Evolutionary conservation across 2,888 invertebrate genomes (phyloP), one percentile per base, ranked within the genome.

Genomic region (Corbicula japonica): DNA sequence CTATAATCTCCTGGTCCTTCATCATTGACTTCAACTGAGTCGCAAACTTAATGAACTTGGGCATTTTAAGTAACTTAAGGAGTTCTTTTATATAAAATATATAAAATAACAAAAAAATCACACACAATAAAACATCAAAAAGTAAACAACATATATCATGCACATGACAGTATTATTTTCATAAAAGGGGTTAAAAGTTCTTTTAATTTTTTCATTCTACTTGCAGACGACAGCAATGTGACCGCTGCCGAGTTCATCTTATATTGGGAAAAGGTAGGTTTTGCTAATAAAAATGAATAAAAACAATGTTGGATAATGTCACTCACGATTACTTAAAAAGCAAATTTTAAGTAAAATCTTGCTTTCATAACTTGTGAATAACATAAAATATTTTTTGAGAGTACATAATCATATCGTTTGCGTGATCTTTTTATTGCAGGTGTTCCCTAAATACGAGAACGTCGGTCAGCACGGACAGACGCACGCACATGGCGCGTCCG

Each of bases 231-330:
- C 23, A 35, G 50, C 18, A 52, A 52, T n/a, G 61, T 70, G 8
- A 70, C 52, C n/a, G 21, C 38, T 21, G 61, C 50, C 52, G 70
- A 70, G 34, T 70, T 70, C 41, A 52, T 70, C 15, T 6, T 8
- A 10, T 70, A 61, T 32, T 70, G 70, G 70, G 70, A 61, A 61
- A 50, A 34, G 70, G 70, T 70, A 70, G 35, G 50, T 28, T 1
- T 34, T n/a, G 15, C 23, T n/a, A 21, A 5, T 21, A 48, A 12
- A 48, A 48, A 48, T 5, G 4, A 23, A 6, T 48, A 48, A 6
- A 12, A 6, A 48, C 15, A 48, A 21, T 12, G 23, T 21, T 23
- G 23, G 23, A 48, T 12, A 50, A 50, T 50, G 10, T 1, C 21
- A 50, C 50, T 50, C 26, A 4, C 10, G n/a, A 10, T 18, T 26